Percentiles rank a stretch among this genome's conserved stretches.
phyloP scores from a whole-genome alignment of 53 echinoderm and acorn worm species.

The Henricia sp. region DNA sequence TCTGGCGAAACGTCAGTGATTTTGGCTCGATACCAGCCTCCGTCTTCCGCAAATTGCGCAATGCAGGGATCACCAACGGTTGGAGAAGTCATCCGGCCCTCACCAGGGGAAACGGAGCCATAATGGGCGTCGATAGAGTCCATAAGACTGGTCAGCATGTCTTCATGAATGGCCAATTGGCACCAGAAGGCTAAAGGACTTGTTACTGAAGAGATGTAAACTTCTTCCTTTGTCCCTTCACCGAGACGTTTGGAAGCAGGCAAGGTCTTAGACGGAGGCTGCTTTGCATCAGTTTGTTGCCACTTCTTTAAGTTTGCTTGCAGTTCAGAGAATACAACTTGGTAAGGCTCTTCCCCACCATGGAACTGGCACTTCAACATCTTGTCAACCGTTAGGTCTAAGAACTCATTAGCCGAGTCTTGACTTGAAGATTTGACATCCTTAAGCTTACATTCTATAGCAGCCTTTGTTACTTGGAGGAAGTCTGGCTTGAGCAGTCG shows the following conservation, averaged over 20 bases:
- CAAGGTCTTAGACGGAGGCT: not conserved
- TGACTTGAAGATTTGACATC: slow-evolving; percentile 29
- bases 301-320: slow-evolving; percentile 20
- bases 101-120: slow-evolving; percentile 7
- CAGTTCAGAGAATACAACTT: slow-evolving; percentile 58
- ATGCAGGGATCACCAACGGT: slow-evolving; percentile 71
- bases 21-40: slow-evolving; percentile 88
- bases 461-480: slow-evolving; percentile 54
- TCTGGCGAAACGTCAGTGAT: slow-evolving; percentile 54
- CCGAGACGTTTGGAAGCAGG: slow-evolving; percentile 20
- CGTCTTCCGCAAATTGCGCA: slow-evolving; percentile 84
- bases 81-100: slow-evolving; percentile 32
- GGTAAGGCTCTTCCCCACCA: slow-evolving; percentile 66
- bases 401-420: slow-evolving; percentile 47
- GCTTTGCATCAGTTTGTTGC: not conserved
- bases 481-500: slow-evolving; percentile 72
- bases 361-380: slow-evolving; percentile 65
- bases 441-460: slow-evolving; percentile 77
- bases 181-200: slow-evolving; percentile 79
- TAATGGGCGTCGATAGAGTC: slow-evolving; percentile 47
- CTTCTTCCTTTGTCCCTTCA: slow-evolving; percentile 46
- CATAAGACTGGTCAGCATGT: slow-evolving; percentile 37
- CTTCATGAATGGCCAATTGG: slow-evolving; percentile 59
- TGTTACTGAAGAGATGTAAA: slow-evolving; percentile 70
- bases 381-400: slow-evolving; percentile 69